Evolutionary conservation across 2,888 invertebrate genomes (phyloP).

Genomic region (Meiosimyza decipiens): DNA sequence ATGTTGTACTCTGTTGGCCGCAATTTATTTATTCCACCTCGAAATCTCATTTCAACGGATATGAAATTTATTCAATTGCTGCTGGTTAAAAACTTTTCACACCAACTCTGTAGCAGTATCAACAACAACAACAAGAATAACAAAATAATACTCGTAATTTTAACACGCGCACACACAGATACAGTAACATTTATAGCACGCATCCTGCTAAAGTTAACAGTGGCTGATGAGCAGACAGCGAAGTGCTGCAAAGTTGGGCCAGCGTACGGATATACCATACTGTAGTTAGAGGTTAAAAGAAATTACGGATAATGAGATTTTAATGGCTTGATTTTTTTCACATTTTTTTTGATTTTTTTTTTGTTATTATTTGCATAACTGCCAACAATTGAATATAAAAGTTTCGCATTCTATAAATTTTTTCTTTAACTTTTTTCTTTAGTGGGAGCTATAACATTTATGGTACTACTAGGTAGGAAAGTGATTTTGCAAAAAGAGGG

Average conservation of each 20-base stretch:
- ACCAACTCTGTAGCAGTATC: neutral
- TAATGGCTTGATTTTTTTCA: slow-evolving; percentile 45
- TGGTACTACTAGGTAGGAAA: no score
- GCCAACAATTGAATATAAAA: neutral
- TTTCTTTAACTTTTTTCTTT: no score
- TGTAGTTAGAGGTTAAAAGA: slow-evolving; percentile 1
- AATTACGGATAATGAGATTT: slow-evolving; percentile 48
- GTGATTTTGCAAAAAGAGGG: neutral
- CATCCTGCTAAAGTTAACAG: neutral
- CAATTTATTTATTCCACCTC: slow-evolving; percentile 19
- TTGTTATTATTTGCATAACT: slow-evolving; percentile 21
- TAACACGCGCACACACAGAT: neutral
- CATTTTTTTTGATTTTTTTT: no score
- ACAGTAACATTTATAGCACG: neutral
- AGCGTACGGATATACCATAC: neutral
- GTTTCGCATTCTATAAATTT: neutral
- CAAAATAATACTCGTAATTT: neutral
- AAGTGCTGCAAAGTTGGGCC: neutral
- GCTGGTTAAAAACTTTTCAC: slow-evolving; percentile 23
- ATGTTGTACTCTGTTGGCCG: neutral
- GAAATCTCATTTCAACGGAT: slow-evolving; percentile 17
- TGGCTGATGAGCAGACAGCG: neutral
- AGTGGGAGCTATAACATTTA: no score
- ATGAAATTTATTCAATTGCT: slow-evolving; percentile 29
- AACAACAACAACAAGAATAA: neutral